A percentile compares a stretch with the other conserved stretches of the same genome.
Conservation (phyloP, 2,888 invertebrate genomes). For the Tholera decimalis region DNA sequence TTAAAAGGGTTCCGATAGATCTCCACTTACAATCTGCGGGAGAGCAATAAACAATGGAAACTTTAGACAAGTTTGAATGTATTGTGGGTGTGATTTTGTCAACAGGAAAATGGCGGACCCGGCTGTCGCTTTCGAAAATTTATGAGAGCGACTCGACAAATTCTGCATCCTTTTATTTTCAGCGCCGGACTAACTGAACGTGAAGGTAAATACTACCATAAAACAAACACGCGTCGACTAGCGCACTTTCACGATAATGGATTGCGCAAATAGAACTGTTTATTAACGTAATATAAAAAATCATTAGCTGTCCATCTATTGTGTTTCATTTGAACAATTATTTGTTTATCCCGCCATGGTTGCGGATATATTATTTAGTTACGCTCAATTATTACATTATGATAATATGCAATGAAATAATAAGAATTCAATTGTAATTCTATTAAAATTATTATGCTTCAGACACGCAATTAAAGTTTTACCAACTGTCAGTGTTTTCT, state of each 20-base stretch:
- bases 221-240: constrained; percentile 73
- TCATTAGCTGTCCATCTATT: constrained; percentile 45
- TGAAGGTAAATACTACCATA: constrained; percentile 79
- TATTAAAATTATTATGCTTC: not conserved
- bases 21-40: constrained; percentile 77
- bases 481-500: not conserved
- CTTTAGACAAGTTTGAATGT: constrained; percentile 88
- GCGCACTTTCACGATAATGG: constrained; percentile 44
- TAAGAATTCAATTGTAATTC: not conserved
- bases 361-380: constrained; percentile 10
- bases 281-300: constrained; percentile 51
- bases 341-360: constrained; percentile 11
- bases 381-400: not conserved
- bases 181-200: constrained; percentile 79
- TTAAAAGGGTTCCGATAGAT: constrained; percentile 75
- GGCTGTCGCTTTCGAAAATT: constrained; percentile 86
- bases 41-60: constrained; percentile 85
- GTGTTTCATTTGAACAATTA: constrained; percentile 38
- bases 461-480: not conserved
- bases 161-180: constrained; percentile 87
- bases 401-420: not conserved
- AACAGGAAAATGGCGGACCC: constrained; percentile 90
- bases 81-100: constrained; percentile 89
- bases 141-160: constrained; percentile 86
- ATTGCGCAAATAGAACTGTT: constrained; percentile 56